Evolutionary conservation across 2,888 invertebrate genomes (phyloP).

Genomic region (Tenthredo distinguenda): DNA sequence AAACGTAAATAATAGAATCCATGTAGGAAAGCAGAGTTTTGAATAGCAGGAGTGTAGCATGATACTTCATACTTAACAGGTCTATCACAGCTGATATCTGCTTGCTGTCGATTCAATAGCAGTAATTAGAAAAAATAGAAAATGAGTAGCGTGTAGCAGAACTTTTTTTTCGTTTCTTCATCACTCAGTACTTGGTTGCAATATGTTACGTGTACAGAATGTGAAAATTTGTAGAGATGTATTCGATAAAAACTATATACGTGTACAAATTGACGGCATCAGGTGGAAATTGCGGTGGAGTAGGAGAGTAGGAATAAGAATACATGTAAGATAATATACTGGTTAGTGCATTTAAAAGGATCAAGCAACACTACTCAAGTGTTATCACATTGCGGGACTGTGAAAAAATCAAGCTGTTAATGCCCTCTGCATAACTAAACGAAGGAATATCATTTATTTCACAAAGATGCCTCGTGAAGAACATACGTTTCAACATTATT

Average conservation of each 20-base stretch:
- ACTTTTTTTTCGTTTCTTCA: neutral
- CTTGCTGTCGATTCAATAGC: neutral
- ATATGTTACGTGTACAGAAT: neutral
- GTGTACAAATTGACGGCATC: neutral
- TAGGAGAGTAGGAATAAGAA: slow-evolving; percentile 1
- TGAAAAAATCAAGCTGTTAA: slow-evolving; percentile 40
- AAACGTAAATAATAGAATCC: neutral
- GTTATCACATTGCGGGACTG: slow-evolving; percentile 35
- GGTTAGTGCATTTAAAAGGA: slow-evolving; percentile 38
- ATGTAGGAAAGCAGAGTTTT: neutral
- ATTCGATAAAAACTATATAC: slow-evolving; percentile 37
- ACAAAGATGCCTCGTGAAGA: neutral
- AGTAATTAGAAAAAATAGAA: neutral
- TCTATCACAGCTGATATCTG: neutral
- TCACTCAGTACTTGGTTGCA: neutral
- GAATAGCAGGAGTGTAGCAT: neutral
- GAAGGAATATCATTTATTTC: slow-evolving; percentile 17
- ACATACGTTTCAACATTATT: slow-evolving; percentile 16
- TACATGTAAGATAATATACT: slow-evolving; percentile 35
- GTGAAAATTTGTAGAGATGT: neutral
- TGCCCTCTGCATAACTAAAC: slow-evolving; percentile 29
- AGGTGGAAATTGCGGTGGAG: slow-evolving; percentile 25
- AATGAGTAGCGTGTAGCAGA: neutral
- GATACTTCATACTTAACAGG: neutral
- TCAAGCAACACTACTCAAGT: slow-evolving; percentile 50